Percentiles rank a stretch among this genome's conserved stretches.
phyloP scores from a whole-genome alignment of 2,113 vertebrate species.

The Oryzias javanicus region DNA sequence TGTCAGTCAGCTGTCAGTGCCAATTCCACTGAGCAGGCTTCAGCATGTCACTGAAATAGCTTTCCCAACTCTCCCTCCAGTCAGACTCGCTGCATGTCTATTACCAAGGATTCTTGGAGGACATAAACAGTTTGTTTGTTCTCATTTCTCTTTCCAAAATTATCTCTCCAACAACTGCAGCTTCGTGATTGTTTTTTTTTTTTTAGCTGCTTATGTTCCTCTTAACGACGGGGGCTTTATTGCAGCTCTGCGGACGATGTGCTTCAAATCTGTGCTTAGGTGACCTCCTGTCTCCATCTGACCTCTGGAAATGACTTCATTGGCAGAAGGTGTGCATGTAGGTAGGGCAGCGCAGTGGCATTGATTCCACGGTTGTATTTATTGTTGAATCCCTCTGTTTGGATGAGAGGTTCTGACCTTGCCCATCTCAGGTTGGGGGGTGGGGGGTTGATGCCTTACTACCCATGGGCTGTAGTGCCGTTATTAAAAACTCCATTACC shows the following conservation, averaged over 20 bases:
- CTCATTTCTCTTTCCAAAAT: constrained; percentile 23
- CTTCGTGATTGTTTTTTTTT: constrained; percentile 5
- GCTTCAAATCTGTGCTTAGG: constrained; percentile 22
- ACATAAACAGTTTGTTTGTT: constrained; percentile 19
- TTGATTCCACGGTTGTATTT: constrained; percentile 65
- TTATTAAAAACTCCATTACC: constrained; percentile 77
- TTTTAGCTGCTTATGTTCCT: constrained; percentile 13
- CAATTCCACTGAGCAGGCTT: constrained; percentile 65
- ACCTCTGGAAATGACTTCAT: constrained; percentile 54
- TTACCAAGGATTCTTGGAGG: constrained; percentile 47
- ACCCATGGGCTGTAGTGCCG: constrained; percentile 65
- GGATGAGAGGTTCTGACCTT: constrained; percentile 68
- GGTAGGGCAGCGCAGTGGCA: constrained; percentile 51
- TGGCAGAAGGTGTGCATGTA: constrained; percentile 51
- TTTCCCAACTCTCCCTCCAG: constrained; percentile 43
- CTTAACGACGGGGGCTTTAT: background rate
- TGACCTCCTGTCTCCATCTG: constrained; percentile 32
- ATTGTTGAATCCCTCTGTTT: constrained; percentile 59
- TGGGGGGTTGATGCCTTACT: constrained; percentile 55
- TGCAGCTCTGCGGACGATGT: constrained; percentile 24
- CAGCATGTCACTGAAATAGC: constrained; percentile 58
- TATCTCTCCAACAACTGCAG: constrained; percentile 1
- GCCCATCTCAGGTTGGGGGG: constrained; percentile 57
- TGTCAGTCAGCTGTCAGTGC: constrained; percentile 74
- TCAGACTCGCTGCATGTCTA: constrained; percentile 43